Evolutionary conservation across 2,888 invertebrate genomes (phyloP).

Genomic region (Dasypogon diadema): DNA sequence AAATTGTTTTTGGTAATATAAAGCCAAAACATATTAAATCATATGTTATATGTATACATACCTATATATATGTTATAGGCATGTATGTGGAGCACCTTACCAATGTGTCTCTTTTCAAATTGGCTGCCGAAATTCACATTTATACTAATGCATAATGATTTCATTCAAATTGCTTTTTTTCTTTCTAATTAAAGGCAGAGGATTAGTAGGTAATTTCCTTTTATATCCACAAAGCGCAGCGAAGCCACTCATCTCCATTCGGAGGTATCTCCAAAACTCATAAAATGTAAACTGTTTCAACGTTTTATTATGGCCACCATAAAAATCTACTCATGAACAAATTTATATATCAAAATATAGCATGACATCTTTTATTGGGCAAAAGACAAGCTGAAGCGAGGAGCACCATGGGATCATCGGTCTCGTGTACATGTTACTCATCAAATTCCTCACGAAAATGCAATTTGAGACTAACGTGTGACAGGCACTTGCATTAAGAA

Average conservation of each 20-base stretch:
- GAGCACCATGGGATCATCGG: neutral
- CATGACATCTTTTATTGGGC: constrained; percentile 26
- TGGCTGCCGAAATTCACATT: no score
- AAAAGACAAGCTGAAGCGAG: neutral
- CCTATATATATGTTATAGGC: no score
- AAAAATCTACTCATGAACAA: constrained; percentile 1
- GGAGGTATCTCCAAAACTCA: constrained; percentile 9
- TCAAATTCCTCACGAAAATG: constrained; percentile 18
- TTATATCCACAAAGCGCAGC: constrained; percentile 5
- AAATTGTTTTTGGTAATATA: no score
- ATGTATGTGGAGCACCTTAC: no score
- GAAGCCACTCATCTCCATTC: neutral
- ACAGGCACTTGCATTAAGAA: constrained; percentile 36
- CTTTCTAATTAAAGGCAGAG: no score
- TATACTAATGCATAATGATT: no score
- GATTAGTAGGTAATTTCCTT: constrained; percentile 12
- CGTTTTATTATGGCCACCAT: constrained; percentile 9
- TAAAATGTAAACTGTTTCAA: constrained; percentile 10
- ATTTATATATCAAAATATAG: constrained; percentile 28
- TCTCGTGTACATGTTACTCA: constrained; percentile 10
- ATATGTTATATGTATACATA: no score
- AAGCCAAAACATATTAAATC: no score
- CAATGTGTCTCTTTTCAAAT: no score
- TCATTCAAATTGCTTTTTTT: no score
- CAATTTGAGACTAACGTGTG: constrained; percentile 39